A percentile compares a stretch with the other conserved stretches of the same genome.
Conservation (phyloP, 2,113 vertebrate species). For the Phocoena sinus region DNA sequence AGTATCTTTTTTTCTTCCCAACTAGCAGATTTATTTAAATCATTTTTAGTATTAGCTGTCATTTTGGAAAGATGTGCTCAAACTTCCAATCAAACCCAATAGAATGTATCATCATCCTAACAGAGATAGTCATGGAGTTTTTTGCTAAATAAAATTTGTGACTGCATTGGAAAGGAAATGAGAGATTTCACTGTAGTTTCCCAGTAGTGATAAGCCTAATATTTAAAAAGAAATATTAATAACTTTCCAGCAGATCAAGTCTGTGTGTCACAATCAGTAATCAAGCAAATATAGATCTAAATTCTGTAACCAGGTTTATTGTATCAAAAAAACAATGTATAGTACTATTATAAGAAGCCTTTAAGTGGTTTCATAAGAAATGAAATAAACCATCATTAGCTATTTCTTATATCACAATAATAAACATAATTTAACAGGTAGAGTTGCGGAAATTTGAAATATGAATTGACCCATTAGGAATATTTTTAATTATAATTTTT, state of each 20-base stretch:
- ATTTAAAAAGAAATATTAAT: not conserved
- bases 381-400: slow-evolving; percentile 18
- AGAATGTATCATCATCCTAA: not conserved
- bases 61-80: not conserved
- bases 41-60: not conserved
- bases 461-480: not conserved
- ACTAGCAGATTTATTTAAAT: not conserved
- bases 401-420: slow-evolving; percentile 49
- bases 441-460: not conserved
- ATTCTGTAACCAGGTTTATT: not conserved
- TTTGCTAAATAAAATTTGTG: not conserved
- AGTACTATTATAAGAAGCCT: slow-evolving; percentile 9
- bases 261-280: not conserved
- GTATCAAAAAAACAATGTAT: not conserved
- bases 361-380: slow-evolving; percentile 44
- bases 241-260: not conserved
- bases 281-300: not conserved
- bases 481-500: not conserved
- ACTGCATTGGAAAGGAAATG: not conserved
- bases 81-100: not conserved
- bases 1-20: not conserved
- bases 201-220: not conserved
- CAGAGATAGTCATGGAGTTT: not conserved
- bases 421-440: slow-evolving; percentile 57
- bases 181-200: not conserved